Evolutionary conservation across 2,888 invertebrate genomes (phyloP).

Genomic region (Noctuana brunneofusca): DNA sequence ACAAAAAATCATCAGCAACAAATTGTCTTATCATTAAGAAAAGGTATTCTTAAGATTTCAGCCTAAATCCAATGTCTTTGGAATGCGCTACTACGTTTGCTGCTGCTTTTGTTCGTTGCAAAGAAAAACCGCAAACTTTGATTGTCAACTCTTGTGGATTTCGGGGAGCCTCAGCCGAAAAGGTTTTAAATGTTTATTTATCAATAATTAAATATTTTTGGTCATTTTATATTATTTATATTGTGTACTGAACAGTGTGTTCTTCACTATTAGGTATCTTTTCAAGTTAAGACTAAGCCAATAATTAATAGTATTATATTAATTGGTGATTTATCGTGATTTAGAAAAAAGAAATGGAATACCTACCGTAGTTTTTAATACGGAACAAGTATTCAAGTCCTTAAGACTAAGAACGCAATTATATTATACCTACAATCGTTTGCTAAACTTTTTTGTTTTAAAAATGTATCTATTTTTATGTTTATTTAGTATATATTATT

Average conservation of each 20-base stretch:
- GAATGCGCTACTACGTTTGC: conserved; percentile 83
- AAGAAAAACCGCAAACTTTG: conserved; percentile 78
- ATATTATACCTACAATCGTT: no score
- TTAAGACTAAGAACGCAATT: no score
- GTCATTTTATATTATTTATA: no score
- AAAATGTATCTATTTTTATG: no score
- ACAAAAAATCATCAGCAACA: not conserved
- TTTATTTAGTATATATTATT: conserved; percentile 12
- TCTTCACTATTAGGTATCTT: not conserved
- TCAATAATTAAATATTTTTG: not conserved
- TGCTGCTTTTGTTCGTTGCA: conserved; percentile 81
- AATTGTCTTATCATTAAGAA: not conserved
- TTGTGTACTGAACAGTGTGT: no score
- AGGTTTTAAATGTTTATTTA: conserved; percentile 48
- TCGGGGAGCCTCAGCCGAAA: conserved; percentile 76
- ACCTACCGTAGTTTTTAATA: no score
- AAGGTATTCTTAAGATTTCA: conserved; percentile 65
- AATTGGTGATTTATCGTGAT: no score
- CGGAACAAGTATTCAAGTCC: no score
- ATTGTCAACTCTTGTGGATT: conserved; percentile 82
- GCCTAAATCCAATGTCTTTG: conserved; percentile 84
- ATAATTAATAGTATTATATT: no score
- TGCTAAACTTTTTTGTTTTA: no score
- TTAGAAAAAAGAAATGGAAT: no score
- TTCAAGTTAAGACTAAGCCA: not conserved